Evolutionary conservation across 2,888 invertebrate species (phyloP), one percentile per base, ranked within the genome.

Genomic region (Latrodectus hesperus): DNA sequence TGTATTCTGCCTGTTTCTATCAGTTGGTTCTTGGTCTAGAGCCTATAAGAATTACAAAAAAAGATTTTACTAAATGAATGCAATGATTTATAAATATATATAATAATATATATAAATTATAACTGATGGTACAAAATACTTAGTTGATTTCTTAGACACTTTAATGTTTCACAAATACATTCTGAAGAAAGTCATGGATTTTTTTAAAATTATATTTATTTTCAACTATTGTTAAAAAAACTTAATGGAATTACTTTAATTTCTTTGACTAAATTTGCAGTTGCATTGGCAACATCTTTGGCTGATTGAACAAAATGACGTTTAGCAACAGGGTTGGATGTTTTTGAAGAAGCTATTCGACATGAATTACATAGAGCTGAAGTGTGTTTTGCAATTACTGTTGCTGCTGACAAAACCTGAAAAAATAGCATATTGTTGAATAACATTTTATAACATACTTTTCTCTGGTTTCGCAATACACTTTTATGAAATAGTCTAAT

Each of bases 231-330:
- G 71, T 49, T 73, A 73, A 38, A 22, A 9, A 8, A n/a, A 71
- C 17, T 38, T 12, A 49, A 12, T 16, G 38, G 8, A 38, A 79
- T 72, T 86, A 90, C 90, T 81, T 90, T 99, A 91, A 99, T 98
- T 92, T 98, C 96, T 92, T 96, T 97, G 26, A 99, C 99, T 26
- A 99, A 94, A 89, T 95, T 95, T 0, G 98, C 97, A 0, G 99
- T 99, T 22, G 97, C 97, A 92, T 97, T 97, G 76, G 99, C 99
- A 2, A 99, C 98, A 91, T 99, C 98, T 92, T 98, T 98, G 81
- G 99, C 99, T 90, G 97, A 96, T 92, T 99, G 98, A 81, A 99
- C 98, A 92, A 99, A 99, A 92, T 98, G 98, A 55, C 98, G 93
- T 93, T 99, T 99, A 83, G 98, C 98, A 6, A 96, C 96, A 0